Evolutionary conservation across 1,140 invertebrate species (phyloP).

Genomic region (Drosophila lini): DNA sequence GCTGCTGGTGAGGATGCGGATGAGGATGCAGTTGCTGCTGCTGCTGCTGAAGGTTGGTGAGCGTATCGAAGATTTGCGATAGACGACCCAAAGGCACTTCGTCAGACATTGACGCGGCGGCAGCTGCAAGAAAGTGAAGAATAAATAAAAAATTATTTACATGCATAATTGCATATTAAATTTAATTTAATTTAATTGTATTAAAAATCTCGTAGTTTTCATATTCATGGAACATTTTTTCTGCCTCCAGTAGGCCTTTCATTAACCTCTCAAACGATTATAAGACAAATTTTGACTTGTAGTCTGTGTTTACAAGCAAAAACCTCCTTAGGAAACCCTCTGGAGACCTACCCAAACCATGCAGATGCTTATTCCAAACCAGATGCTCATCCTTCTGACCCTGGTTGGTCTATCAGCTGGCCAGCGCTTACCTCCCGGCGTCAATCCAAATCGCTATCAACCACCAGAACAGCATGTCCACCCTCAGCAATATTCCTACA

Average conservation of each 20-base stretch:
- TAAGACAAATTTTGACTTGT: neutral
- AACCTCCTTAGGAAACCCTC: neutral
- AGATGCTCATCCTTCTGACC: neutral
- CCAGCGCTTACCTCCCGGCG: conserved; percentile 87
- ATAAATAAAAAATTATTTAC: too few species aligned
- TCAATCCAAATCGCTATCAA: conserved; percentile 88
- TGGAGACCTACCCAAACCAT: conserved; percentile 24
- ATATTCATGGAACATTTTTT: fast-evolving
- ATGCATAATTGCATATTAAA: too few species aligned
- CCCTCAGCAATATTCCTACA: neutral
- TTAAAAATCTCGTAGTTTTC: too few species aligned
- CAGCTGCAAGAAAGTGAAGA: conserved; percentile 17
- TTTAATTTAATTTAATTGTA: too few species aligned
- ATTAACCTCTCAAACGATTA: neutral
- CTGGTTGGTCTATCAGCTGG: conserved; percentile 23
- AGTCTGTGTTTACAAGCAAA: too few species aligned
- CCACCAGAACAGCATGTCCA: conserved; percentile 62
- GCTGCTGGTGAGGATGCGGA: conserved; percentile 86
- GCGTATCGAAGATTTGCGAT: conserved; percentile 92
- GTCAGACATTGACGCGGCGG: conserved; percentile 85
- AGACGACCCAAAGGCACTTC: conserved; percentile 87
- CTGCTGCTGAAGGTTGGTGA: conserved; percentile 88
- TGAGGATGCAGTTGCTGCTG: conserved; percentile 49
- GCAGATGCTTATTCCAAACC: conserved; percentile 30
- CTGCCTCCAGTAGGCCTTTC: neutral